These are phyloP conservation scores for Coelopa pilipes DNA, from an alignment of 2,888 invertebrate genomes.

Conservation along the genomic window DNA sequence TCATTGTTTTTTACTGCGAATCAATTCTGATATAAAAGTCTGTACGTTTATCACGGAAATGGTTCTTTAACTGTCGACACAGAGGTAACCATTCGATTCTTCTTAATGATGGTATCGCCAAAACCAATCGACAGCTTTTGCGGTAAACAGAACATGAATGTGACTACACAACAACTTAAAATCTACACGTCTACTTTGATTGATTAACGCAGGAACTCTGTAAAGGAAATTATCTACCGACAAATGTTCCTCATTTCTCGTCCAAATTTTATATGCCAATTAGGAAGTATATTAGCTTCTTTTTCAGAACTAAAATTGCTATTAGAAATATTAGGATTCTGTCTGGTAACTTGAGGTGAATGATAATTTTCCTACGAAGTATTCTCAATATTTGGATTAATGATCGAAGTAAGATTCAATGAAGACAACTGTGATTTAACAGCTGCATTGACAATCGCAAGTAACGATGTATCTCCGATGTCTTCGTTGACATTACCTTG, in stretches of 20 bases:
- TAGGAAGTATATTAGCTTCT: slow-evolving; percentile 15
- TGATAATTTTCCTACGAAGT: too few species aligned
- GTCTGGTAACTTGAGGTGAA: too few species aligned
- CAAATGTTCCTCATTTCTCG: slow-evolving; percentile 26
- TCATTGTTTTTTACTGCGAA: slow-evolving; percentile 32
- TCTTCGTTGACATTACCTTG: too few species aligned
- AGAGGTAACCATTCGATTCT: slow-evolving; percentile 27
- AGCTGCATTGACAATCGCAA: too few species aligned
- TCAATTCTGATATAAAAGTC: slow-evolving; percentile 38
- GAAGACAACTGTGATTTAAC: too few species aligned
- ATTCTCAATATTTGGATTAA: too few species aligned
- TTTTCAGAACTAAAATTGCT: background rate
- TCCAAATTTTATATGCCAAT: slow-evolving; percentile 38
- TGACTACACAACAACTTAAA: slow-evolving; percentile 26
- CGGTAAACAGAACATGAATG: slow-evolving; percentile 32
- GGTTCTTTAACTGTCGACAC: slow-evolving; percentile 26
- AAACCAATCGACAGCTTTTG: slow-evolving; percentile 36
- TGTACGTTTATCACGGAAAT: slow-evolving; percentile 33
- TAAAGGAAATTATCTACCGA: slow-evolving; percentile 37
- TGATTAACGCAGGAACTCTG: slow-evolving; percentile 17
- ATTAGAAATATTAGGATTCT: too few species aligned
- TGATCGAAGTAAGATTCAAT: too few species aligned
- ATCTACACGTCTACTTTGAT: slow-evolving; percentile 30
- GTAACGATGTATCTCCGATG: too few species aligned
- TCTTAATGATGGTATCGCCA: slow-evolving; percentile 35